These are phyloP conservation scores for Acromyrmex echinatior DNA, from an alignment of 1,140 invertebrate species.

Conservation along the genomic window DNA sequence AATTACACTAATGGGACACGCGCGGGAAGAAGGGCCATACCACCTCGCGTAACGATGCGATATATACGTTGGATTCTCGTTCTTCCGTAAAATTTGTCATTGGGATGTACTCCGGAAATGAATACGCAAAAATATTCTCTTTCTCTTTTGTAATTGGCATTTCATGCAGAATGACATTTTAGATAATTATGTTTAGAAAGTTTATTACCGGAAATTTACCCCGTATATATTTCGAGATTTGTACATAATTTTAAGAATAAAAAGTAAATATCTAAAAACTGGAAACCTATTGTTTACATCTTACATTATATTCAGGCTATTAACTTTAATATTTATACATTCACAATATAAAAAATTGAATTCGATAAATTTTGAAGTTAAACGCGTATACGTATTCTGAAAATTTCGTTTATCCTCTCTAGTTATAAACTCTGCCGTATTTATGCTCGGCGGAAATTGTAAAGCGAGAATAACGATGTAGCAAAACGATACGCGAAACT, in stretches of 20 bases:
- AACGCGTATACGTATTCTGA: neutral
- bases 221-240: neutral
- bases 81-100: constrained; percentile 46
- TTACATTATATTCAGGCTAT: neutral
- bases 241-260: neutral
- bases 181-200: constrained; percentile 21
- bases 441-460: constrained; percentile 45
- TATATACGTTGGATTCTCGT: neutral
- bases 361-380: neutral
- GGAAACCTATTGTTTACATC: neutral
- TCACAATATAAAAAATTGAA: too few species aligned
- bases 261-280: neutral
- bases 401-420: neutral
- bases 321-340: neutral
- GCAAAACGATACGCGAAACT: constrained; percentile 53
- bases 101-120: constrained; percentile 7
- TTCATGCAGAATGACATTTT: neutral
- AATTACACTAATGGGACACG: constrained; percentile 65
- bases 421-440: constrained; percentile 8
- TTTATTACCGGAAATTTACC: neutral
- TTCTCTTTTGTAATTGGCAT: neutral
- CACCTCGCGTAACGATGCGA: constrained; percentile 14
- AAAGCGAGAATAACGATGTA: constrained; percentile 54
- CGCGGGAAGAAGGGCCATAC: neutral
- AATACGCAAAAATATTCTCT: neutral